A percentile compares a stretch with the other conserved stretches of the same genome.
These are phyloP conservation scores for Trogon melanurus DNA, from an alignment of 2,113 vertebrate genomes.

Conservation along the genomic window DNA sequence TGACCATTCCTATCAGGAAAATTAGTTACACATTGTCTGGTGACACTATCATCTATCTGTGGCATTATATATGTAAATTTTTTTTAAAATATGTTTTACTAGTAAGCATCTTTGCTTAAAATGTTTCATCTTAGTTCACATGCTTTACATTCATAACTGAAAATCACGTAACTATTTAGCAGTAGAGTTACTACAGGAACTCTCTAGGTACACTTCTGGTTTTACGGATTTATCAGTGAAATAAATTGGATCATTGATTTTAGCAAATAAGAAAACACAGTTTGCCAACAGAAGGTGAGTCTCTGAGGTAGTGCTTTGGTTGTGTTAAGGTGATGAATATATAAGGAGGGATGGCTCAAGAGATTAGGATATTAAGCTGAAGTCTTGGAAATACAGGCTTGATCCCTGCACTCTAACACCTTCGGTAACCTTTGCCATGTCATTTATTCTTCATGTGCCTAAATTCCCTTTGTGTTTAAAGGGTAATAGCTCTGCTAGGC, in stretches of 20 bases:
- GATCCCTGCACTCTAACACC: neutral
- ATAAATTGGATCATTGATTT: neutral
- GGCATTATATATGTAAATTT: neutral
- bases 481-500: neutral
- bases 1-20: neutral
- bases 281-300: neutral
- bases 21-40: neutral
- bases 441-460: neutral
- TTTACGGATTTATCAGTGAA: neutral
- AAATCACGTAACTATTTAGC: neutral
- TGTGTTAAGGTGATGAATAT: neutral
- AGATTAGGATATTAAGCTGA: neutral
- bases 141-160: neutral
- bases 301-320: neutral
- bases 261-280: neutral
- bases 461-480: neutral
- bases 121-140: neutral
- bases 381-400: neutral
- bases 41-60: neutral
- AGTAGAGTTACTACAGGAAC: neutral
- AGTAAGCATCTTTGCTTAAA: neutral
- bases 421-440: neutral
- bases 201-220: neutral
- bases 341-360: neutral
- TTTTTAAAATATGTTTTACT: neutral